A percentile compares a stretch with the other conserved stretches of the same genome.
Evolutionary conservation across 2,888 invertebrate genomes (phyloP).

Genomic region (Argyresthia albistria): DNA sequence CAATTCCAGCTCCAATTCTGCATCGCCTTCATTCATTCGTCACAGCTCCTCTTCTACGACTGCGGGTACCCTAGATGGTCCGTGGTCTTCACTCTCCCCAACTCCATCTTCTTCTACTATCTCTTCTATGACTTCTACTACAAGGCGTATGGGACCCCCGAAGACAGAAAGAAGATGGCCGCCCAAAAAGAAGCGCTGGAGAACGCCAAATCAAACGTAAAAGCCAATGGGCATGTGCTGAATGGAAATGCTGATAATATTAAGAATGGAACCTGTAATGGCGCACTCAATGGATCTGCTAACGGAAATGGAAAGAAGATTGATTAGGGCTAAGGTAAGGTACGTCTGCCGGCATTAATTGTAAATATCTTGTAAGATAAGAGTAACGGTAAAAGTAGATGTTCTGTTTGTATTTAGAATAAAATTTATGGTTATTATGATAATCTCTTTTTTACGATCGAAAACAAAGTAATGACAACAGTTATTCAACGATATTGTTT

Average conservation of each 20-base stretch:
- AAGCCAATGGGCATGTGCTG: conserved; percentile 5
- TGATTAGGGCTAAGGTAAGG: not conserved
- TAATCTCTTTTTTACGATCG: no score
- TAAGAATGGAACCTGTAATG: not conserved
- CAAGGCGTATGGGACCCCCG: conserved; percentile 75
- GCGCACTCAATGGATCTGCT: not conserved
- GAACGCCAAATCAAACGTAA: conserved; percentile 27
- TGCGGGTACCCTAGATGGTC: conserved; percentile 92
- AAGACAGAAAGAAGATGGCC: conserved; percentile 26
- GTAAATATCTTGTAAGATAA: not conserved
- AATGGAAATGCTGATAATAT: not conserved
- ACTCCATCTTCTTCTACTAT: conserved; percentile 93
- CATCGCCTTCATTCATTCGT: conserved; percentile 87
- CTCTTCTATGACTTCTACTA: conserved; percentile 94
- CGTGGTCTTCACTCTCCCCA: conserved; percentile 87
- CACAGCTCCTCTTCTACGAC: conserved; percentile 86
- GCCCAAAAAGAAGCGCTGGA: conserved; percentile 17
- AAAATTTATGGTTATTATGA: no score
- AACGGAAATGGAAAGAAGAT: not conserved
- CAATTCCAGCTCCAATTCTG: conserved; percentile 89
- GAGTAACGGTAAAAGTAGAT: no score
- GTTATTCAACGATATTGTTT: no score
- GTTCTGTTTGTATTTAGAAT: no score
- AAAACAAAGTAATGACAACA: no score
- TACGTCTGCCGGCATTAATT: not conserved